These are phyloP conservation scores for Charadrius vociferus DNA, from an alignment of 2,113 vertebrate species.

Conservation along the genomic window DNA sequence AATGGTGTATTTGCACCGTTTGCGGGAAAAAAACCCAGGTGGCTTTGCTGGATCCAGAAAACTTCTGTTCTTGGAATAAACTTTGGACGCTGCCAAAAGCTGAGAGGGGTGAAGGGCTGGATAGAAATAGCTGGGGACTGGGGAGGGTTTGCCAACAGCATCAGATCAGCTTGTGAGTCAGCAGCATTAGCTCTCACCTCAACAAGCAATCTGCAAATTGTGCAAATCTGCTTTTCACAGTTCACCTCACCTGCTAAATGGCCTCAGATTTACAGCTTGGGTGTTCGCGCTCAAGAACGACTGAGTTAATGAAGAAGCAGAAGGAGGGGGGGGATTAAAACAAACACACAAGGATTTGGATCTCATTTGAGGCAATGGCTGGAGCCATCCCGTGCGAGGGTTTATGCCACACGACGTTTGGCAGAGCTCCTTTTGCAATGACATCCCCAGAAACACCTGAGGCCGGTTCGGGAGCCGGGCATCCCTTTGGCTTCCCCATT, in stretches of 20 bases:
- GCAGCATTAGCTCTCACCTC: conserved; percentile 63
- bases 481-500: not conserved
- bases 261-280: conserved; percentile 24
- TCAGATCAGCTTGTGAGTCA: conserved; percentile 48
- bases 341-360: not conserved
- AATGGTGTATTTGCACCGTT: not conserved
- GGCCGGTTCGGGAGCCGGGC: rapidly evolving
- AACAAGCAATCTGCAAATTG: conserved; percentile 59
- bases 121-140: conserved; percentile 1
- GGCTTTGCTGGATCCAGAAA: not conserved
- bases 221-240: conserved; percentile 66
- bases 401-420: rapidly evolving
- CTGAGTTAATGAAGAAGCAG: not conserved
- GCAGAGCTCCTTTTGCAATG: not conserved
- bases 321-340: not conserved
- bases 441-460: not conserved
- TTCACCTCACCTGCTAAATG: conserved; percentile 41
- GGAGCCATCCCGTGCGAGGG: rapidly evolving
- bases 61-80: conserved; percentile 35
- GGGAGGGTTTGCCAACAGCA: conserved; percentile 39
- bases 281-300: not conserved
- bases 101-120: conserved; percentile 6
- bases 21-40: not conserved
- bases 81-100: conserved; percentile 24
- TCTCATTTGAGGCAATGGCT: not conserved